phyloP scores from a whole-genome alignment of 53 echinoderm and acorn worm genomes.

The Temnopleurus reevesii region DNA sequence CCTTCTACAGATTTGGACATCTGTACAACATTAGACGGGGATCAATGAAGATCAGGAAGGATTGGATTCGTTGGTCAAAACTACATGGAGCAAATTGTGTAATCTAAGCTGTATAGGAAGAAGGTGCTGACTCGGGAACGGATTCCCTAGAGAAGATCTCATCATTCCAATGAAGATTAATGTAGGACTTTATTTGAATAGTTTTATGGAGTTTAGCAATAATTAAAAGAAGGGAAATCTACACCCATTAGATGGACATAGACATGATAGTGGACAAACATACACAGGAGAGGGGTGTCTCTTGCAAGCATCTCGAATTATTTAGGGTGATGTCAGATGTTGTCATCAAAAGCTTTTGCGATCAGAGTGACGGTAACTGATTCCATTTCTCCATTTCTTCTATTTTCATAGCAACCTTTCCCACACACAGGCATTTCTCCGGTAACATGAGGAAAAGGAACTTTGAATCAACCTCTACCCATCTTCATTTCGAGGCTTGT shows the following conservation, averaged over 20 bases:
- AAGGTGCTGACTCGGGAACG: neutral
- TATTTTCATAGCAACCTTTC: neutral
- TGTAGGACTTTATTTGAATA: too few species aligned
- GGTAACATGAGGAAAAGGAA: neutral
- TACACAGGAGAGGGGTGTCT: too few species aligned
- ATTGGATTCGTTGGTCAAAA: neutral
- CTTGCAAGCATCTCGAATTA: too few species aligned
- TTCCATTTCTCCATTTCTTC: neutral
- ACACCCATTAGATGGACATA: too few species aligned
- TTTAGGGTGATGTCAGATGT: too few species aligned
- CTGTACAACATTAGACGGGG: slow-evolving; percentile 33
- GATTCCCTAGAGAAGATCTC: neutral
- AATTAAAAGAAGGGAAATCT: too few species aligned
- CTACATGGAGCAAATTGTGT: neutral
- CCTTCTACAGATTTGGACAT: neutral
- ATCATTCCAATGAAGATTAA: neutral
- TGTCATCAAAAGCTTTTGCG: too few species aligned
- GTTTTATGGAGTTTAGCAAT: too few species aligned
- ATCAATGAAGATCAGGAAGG: neutral
- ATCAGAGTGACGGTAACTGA: too few species aligned
- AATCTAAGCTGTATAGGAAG: neutral
- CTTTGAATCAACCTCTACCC: neutral
- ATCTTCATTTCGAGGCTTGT: neutral
- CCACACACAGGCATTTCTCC: neutral
- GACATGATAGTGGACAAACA: too few species aligned